Conservation (phyloP, 2,113 vertebrate species). For the Propithecus coquereli region DNA sequence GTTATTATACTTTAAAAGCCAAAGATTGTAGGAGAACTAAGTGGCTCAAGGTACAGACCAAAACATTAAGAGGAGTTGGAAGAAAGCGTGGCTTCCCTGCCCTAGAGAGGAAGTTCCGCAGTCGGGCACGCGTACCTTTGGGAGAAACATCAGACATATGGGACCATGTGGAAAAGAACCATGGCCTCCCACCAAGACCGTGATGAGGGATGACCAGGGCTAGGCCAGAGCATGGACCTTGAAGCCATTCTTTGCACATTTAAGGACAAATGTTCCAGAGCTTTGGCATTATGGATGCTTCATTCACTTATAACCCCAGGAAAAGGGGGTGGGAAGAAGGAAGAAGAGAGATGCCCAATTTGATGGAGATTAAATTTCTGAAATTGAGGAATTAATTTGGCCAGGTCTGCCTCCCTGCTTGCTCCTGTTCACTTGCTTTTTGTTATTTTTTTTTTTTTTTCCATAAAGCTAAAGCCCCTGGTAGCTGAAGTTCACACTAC, state of each 20-base stretch:
- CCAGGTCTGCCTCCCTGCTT: neutral
- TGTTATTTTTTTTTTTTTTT: neutral
- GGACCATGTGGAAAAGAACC: neutral
- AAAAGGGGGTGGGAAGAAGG: rapidly evolving
- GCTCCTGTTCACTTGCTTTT: neutral
- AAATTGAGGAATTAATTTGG: neutral
- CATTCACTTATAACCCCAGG: neutral
- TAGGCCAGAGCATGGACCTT: neutral
- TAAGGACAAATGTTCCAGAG: neutral
- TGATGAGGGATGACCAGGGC: neutral
- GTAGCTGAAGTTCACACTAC: neutral
- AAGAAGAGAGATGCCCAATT: neutral
- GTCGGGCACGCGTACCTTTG: neutral
- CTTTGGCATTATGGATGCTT: neutral
- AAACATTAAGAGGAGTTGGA: neutral
- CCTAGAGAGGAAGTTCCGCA: neutral
- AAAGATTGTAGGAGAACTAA: neutral
- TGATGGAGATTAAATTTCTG: neutral
- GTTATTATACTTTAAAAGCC: neutral
- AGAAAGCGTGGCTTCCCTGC: neutral
- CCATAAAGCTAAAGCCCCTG: neutral
- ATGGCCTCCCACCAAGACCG: neutral
- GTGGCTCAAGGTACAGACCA: neutral
- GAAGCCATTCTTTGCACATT: neutral
- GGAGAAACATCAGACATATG: neutral